Percentiles rank a stretch among this genome's conserved stretches.
Evolutionary conservation across 2,888 invertebrate genomes (phyloP).

Genomic region (Microctonus brassicae): DNA sequence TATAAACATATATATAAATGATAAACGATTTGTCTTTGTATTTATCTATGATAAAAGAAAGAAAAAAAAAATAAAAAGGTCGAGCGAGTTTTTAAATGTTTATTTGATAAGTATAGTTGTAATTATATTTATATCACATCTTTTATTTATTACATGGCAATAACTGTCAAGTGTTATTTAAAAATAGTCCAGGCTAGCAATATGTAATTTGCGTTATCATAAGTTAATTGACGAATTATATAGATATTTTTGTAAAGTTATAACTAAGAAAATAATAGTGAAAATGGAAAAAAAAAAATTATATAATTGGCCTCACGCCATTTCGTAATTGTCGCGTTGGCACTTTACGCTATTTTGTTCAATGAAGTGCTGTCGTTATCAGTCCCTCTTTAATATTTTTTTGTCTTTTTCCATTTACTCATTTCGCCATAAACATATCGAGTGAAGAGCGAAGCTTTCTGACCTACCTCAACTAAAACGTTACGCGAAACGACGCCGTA

Average conservation of each 20-base stretch:
- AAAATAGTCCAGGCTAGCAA: background rate
- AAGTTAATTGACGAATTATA: background rate
- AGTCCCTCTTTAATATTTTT: conserved; percentile 45
- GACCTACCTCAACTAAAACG: conserved; percentile 66
- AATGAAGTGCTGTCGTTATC: conserved; percentile 49
- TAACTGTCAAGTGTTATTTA: background rate
- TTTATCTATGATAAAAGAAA: background rate
- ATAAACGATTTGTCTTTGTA: background rate
- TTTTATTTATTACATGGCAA: too few relatives aligned
- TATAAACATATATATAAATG: too few relatives aligned
- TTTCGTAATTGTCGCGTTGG: conserved; percentile 14
- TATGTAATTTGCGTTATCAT: background rate
- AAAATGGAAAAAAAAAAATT: background rate
- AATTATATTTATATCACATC: background rate
- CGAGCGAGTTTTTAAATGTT: background rate
- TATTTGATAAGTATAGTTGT: background rate
- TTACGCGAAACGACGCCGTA: conserved; percentile 65
- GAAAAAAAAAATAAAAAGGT: background rate
- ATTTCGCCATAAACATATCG: conserved; percentile 65
- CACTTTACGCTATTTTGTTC: conserved; percentile 44
- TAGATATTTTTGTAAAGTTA: background rate
- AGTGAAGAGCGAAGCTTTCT: conserved; percentile 50
- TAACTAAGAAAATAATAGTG: background rate
- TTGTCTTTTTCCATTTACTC: background rate
- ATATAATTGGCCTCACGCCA: background rate